phyloP scores from a whole-genome alignment of 2,888 invertebrate genomes.

The Lepetodrilus schrolli region DNA sequence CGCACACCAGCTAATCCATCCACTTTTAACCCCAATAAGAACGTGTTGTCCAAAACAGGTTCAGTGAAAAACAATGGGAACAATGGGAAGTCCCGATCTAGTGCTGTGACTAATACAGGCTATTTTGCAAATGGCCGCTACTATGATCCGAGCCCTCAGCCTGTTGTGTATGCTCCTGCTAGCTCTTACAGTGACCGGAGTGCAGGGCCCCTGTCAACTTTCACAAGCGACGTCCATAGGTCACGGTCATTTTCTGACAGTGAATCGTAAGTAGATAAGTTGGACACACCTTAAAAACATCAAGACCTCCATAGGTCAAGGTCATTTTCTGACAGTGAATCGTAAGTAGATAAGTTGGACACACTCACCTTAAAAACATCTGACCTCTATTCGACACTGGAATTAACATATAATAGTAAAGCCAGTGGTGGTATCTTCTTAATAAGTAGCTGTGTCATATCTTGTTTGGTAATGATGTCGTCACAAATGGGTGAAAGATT shows the following conservation, averaged over 20 bases:
- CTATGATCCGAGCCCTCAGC: conserved; percentile 64
- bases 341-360: too few species aligned
- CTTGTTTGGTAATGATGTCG: too few species aligned
- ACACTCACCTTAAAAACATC: too few species aligned
- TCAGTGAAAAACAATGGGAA: conserved; percentile 33
- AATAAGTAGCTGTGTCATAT: too few species aligned
- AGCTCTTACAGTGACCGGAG: conserved; percentile 68
- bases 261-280: too few species aligned
- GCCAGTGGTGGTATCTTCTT: too few species aligned
- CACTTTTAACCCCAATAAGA: conserved; percentile 47
- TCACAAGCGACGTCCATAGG: conserved; percentile 53
- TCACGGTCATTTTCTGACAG: conserved; percentile 54
- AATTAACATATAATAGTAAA: too few species aligned
- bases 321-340: conserved; percentile 53
- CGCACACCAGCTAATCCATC: conserved; percentile 45
- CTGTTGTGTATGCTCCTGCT: conserved; percentile 66
- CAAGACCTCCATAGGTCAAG: conserved; percentile 53
- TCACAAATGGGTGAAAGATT: too few species aligned
- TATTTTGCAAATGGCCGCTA: conserved; percentile 67
- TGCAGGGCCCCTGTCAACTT: conserved; percentile 61
- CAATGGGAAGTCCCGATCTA: conserved; percentile 26
- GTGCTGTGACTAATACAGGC: conserved; percentile 42
- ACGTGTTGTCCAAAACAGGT: conserved; percentile 27
- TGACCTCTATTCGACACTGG: conserved; percentile 52
- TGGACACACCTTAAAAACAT: too few species aligned